phyloP scores from a whole-genome alignment of 2,888 invertebrate species.

The Eugnorisma glareosa region DNA sequence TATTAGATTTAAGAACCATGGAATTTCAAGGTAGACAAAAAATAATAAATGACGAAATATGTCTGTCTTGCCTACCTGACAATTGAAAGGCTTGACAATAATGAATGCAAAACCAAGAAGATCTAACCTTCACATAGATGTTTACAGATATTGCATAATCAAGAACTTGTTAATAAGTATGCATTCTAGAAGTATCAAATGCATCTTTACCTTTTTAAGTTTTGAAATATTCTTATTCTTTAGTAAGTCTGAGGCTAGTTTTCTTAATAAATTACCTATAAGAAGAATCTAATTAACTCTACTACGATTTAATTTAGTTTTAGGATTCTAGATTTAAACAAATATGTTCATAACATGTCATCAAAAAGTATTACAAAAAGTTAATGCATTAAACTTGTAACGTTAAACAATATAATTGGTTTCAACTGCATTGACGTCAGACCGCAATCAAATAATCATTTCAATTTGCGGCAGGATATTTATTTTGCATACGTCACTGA shows the following conservation, averaged over 20 bases:
- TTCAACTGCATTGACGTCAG: conserved; percentile 59
- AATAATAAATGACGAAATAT: conserved; percentile 10
- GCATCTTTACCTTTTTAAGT: conserved; percentile 21
- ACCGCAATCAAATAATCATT: conserved; percentile 61
- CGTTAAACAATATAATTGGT: conserved; percentile 32
- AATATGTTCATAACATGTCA: conserved; percentile 7
- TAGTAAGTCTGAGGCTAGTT: not conserved
- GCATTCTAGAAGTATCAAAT: conserved; percentile 23
- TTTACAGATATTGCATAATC: conserved; percentile 23
- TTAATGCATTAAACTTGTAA: conserved; percentile 33
- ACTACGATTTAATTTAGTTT: not conserved
- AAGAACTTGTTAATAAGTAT: conserved; percentile 26
- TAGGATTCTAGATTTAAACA: not conserved
- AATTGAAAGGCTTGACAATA: conserved; percentile 9
- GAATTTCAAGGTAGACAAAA: not conserved
- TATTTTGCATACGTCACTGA: conserved; percentile 41
- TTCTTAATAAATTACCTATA: not conserved
- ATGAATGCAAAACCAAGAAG: conserved; percentile 13
- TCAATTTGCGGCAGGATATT: conserved; percentile 37
- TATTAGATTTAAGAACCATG: not conserved
- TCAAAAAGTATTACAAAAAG: conserved; percentile 37
- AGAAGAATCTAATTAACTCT: not conserved
- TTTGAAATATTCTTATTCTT: conserved; percentile 29
- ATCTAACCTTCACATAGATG: conserved; percentile 18
- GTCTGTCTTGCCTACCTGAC: not conserved